Conservation (phyloP, 1,140 invertebrate species). For the Pseudomyrmex sp. region DNA sequence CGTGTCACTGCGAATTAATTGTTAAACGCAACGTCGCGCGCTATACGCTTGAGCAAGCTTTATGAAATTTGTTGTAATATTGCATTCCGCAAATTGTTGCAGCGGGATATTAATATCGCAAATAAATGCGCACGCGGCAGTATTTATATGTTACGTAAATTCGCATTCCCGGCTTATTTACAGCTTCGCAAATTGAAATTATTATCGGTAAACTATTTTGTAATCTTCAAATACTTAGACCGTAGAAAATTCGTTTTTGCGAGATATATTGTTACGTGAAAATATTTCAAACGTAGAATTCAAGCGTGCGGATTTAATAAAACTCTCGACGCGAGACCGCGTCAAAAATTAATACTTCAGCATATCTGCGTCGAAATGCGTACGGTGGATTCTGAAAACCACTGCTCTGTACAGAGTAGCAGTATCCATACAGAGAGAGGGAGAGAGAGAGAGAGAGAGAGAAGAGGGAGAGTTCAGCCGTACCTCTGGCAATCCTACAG, state of each 20-base stretch:
- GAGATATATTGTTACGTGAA: not conserved
- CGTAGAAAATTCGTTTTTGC: not conserved
- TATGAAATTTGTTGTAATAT: slow-evolving; percentile 25
- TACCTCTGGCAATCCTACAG: slow-evolving; percentile 65
- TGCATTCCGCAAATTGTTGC: slow-evolving; percentile 24
- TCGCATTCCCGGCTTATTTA: not conserved
- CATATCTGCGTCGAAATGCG: not conserved
- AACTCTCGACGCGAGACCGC: not conserved
- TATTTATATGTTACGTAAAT: slow-evolving; percentile 36
- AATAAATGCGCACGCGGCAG: not conserved
- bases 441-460: no score
- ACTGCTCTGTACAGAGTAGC: slow-evolving; percentile 48
- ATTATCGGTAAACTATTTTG: slow-evolving; percentile 21
- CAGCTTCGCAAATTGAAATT: slow-evolving; percentile 18
- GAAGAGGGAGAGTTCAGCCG: slow-evolving; percentile 52
- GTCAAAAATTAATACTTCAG: not conserved
- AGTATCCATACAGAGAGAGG: slow-evolving; percentile 13
- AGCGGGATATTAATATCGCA: not conserved
- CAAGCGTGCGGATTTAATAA: not conserved
- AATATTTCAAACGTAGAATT: not conserved
- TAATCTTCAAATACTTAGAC: slow-evolving; percentile 22
- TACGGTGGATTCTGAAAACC: slow-evolving; percentile 61
- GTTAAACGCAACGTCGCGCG: no score
- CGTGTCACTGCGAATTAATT: slow-evolving; percentile 16
- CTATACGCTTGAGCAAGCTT: slow-evolving; percentile 1